Conservation (phyloP, 1,140 invertebrate species). For the Ptiloglossa arizonensis region DNA sequence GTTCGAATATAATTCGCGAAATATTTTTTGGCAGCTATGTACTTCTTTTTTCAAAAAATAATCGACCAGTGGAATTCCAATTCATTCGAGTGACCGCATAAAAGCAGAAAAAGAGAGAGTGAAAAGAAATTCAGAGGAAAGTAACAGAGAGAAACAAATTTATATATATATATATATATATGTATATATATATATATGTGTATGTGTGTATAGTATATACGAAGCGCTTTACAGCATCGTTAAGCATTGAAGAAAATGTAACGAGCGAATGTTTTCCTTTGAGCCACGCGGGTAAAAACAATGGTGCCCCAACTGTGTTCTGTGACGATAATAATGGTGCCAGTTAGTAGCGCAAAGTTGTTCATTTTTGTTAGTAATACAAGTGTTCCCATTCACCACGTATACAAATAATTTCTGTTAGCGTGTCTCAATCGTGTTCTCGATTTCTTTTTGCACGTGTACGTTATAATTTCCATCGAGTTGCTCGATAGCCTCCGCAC, state of each 20-base stretch:
- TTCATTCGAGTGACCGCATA: neutral
- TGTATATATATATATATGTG: neutral
- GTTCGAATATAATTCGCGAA: neutral
- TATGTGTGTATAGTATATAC: too few relatives aligned
- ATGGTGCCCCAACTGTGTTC: neutral
- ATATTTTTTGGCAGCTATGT: neutral
- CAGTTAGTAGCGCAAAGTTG: constrained; percentile 16
- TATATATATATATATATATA: neutral
- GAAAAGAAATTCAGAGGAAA: neutral
- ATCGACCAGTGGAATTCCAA: neutral
- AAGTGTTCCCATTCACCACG: constrained; percentile 57
- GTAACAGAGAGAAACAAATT: neutral
- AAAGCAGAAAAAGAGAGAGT: neutral
- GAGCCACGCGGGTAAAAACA: neutral
- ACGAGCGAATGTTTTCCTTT: neutral
- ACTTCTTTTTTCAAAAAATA: neutral
- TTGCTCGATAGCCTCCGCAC: neutral
- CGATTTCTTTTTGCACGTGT: neutral
- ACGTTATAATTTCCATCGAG: neutral
- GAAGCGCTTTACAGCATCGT: constrained; percentile 12
- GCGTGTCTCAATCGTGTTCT: neutral
- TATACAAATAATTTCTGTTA: constrained; percentile 23
- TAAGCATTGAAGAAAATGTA: constrained; percentile 13
- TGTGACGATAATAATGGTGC: neutral
- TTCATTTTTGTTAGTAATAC: constrained; percentile 25